Conservation (phyloP, 2,888 invertebrate genomes). For the Apodemia duryi region DNA sequence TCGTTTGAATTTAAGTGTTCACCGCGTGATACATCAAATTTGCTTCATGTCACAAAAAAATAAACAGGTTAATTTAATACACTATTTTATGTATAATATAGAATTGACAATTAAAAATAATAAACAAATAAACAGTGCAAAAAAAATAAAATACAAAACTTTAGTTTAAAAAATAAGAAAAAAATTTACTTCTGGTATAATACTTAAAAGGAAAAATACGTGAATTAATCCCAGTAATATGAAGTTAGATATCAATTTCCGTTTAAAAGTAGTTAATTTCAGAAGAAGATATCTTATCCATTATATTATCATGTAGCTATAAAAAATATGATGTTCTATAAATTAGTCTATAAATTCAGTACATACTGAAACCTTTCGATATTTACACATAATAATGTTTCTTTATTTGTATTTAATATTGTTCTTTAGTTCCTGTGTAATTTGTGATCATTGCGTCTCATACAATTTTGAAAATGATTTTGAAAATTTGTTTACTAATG, state of each 20-base stretch:
- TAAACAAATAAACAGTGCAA: too few relatives aligned
- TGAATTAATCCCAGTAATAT: not conserved
- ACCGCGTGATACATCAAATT: too few relatives aligned
- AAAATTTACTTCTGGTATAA: too few relatives aligned
- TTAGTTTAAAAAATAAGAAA: too few relatives aligned
- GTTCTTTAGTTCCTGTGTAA: conserved; percentile 24
- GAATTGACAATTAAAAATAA: too few relatives aligned
- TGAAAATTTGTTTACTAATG: conserved; percentile 34
- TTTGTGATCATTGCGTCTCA: conserved; percentile 38
- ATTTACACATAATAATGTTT: not conserved
- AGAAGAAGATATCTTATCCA: conserved; percentile 7
- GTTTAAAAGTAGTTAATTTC: not conserved
- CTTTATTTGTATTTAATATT: not conserved
- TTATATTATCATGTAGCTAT: not conserved
- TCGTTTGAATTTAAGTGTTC: too few relatives aligned
- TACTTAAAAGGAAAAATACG: not conserved
- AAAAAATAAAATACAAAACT: too few relatives aligned
- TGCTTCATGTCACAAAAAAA: too few relatives aligned
- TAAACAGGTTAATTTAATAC: too few relatives aligned
- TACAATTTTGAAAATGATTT: conserved; percentile 44
- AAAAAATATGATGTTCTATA: not conserved
- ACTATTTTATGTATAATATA: too few relatives aligned
- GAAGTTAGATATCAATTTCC: not conserved
- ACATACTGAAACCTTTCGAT: not conserved
- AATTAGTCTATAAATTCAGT: not conserved